Conservation (phyloP, 2,113 vertebrate species). For the Limanda limanda region DNA sequence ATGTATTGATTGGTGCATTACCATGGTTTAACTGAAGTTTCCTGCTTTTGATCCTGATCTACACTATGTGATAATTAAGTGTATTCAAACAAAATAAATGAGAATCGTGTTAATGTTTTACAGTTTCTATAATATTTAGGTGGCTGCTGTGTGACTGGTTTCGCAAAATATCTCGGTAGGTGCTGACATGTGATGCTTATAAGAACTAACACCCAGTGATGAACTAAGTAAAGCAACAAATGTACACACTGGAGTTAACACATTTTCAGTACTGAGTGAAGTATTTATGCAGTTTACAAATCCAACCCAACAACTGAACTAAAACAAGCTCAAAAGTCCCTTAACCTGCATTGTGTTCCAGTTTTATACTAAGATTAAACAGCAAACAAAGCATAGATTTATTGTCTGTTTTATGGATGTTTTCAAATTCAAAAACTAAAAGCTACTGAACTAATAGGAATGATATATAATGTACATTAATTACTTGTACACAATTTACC, state of each 20-base stretch:
- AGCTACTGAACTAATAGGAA: too few relatives aligned
- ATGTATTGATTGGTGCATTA: too few relatives aligned
- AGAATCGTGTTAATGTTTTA: slow-evolving; percentile 65
- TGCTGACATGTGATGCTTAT: slow-evolving; percentile 13
- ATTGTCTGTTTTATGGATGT: background rate
- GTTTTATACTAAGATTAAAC: background rate
- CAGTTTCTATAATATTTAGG: slow-evolving; percentile 75
- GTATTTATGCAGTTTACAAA: background rate
- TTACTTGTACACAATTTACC: too few relatives aligned
- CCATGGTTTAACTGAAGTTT: too few relatives aligned
- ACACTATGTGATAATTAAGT: background rate
- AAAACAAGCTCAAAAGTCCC: slow-evolving; percentile 5
- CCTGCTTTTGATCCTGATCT: background rate
- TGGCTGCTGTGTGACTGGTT: slow-evolving; percentile 52
- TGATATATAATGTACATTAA: too few relatives aligned
- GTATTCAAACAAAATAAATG: background rate
- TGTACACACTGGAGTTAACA: background rate
- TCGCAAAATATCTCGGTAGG: slow-evolving; percentile 69
- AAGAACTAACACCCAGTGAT: slow-evolving; percentile 30
- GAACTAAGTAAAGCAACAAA: background rate
- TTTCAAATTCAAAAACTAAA: too few relatives aligned
- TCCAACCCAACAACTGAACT: slow-evolving; percentile 4
- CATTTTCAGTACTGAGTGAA: slow-evolving; percentile 3
- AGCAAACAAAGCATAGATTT: background rate
- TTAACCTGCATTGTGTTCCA: slow-evolving; percentile 1